These are phyloP conservation scores for Drosophila ercepeae DNA, from an alignment of 1,140 invertebrate species.

Conservation along the genomic window DNA sequence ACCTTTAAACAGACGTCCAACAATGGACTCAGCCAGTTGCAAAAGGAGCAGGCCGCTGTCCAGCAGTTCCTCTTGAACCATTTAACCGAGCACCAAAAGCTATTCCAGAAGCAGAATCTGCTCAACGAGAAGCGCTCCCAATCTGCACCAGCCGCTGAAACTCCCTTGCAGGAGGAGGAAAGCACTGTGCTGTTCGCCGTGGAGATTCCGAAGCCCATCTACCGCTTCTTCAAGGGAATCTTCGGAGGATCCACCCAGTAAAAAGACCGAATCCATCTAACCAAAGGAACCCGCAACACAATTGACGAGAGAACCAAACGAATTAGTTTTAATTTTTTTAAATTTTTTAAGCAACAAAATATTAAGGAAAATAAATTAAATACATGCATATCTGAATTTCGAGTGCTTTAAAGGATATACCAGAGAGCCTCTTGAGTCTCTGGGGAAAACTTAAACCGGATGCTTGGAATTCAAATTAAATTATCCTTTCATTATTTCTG, in stretches of 20 bases:
- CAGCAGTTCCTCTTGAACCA: slow-evolving; percentile 28
- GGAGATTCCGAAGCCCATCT: slow-evolving; percentile 68
- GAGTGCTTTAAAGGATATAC: no score
- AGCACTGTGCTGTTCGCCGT: slow-evolving; percentile 62
- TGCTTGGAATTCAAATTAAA: background rate
- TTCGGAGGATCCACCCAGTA: slow-evolving; percentile 61
- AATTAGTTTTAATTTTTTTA: background rate
- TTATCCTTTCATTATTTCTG: background rate
- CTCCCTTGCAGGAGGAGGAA: slow-evolving; percentile 37
- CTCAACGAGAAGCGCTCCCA: slow-evolving; percentile 34
- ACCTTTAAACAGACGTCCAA: no score
- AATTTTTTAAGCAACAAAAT: background rate
- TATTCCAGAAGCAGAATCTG: slow-evolving; percentile 24
- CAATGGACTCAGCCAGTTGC: slow-evolving; percentile 12
- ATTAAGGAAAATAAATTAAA: slow-evolving; percentile 12
- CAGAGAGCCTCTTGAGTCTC: background rate
- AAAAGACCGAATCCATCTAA: background rate
- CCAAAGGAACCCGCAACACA: background rate
- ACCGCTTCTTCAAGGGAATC: slow-evolving; percentile 66
- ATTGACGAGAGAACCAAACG: background rate
- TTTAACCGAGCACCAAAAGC: slow-evolving; percentile 13
- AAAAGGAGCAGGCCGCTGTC: slow-evolving; percentile 23
- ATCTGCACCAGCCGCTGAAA: background rate
- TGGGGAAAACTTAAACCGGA: background rate
- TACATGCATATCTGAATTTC: slow-evolving; percentile 6